Percentiles rank a stretch among this genome's conserved stretches.
These are phyloP conservation scores for Microcebus ravelobensis DNA, from an alignment of 2,113 vertebrate species.

Conservation along the genomic window DNA sequence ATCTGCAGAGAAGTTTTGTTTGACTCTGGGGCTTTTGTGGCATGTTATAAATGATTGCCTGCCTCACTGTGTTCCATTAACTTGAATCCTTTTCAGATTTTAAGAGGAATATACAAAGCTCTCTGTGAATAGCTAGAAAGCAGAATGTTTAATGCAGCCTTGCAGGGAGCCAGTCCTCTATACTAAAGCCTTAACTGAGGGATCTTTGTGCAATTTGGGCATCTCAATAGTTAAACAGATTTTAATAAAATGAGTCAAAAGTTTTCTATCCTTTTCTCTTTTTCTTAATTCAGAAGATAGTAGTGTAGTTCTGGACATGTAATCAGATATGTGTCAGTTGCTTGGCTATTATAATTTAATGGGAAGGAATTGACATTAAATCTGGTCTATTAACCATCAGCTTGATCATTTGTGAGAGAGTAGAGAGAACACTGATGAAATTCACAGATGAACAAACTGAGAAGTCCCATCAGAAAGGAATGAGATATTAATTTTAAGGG, in stretches of 20 bases:
- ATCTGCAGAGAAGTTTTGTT: background rate
- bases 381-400: conserved; percentile 47
- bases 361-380: conserved; percentile 50
- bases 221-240: conserved; percentile 53
- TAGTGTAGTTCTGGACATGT: conserved; percentile 34
- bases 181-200: background rate
- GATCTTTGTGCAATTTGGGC: background rate
- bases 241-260: conserved; percentile 38
- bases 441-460: conserved; percentile 62
- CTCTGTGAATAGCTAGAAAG: background rate
- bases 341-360: conserved; percentile 31
- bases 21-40: background rate
- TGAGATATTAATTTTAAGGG: conserved; percentile 56
- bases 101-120: background rate
- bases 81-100: background rate
- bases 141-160: background rate
- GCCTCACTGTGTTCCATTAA: background rate
- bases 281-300: background rate
- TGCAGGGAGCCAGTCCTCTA: background rate
- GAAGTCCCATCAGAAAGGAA: conserved; percentile 51
- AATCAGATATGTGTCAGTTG: conserved; percentile 58
- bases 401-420: conserved; percentile 61
- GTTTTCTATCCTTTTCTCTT: background rate
- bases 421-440: conserved; percentile 71
- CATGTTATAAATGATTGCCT: background rate